A percentile compares a stretch with the other conserved stretches of the same genome.
Conservation (phyloP, 2,888 invertebrate genomes). For the Mactromeris polynyma region DNA sequence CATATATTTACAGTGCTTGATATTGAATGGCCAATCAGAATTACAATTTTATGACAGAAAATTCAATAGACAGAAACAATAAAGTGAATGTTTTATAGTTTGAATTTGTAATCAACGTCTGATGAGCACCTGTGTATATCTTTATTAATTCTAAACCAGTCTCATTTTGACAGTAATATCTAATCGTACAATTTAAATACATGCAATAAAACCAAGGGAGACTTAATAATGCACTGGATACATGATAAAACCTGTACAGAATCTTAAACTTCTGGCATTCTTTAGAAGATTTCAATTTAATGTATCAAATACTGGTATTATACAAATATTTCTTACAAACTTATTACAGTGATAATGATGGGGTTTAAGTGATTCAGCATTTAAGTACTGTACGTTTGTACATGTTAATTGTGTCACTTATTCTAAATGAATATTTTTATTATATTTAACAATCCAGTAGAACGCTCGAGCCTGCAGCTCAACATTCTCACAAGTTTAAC, state of each 20-base stretch:
- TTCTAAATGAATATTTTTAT: too few species aligned
- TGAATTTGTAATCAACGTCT: neutral
- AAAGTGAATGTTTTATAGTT: conserved; percentile 3
- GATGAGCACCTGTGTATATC: conserved; percentile 1
- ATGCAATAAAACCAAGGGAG: neutral
- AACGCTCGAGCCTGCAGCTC: too few species aligned
- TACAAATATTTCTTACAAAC: too few species aligned
- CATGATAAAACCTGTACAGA: neutral
- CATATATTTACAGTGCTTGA: neutral
- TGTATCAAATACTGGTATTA: neutral
- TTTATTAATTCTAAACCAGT: neutral
- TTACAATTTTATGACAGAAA: neutral
- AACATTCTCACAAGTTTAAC: too few species aligned
- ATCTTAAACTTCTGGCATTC: neutral
- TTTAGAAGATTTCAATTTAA: conserved; percentile 8
- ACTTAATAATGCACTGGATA: neutral
- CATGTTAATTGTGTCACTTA: too few species aligned
- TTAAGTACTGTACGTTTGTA: too few species aligned
- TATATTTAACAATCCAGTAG: too few species aligned
- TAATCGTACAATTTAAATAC: neutral
- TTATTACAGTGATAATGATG: too few species aligned
- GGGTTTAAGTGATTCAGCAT: too few species aligned
- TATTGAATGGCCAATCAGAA: neutral
- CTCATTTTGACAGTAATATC: neutral
- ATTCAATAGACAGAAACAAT: neutral